Evolutionary conservation across 2,113 vertebrate species (phyloP).

Genomic region (Notarius quadriscutis): DNA sequence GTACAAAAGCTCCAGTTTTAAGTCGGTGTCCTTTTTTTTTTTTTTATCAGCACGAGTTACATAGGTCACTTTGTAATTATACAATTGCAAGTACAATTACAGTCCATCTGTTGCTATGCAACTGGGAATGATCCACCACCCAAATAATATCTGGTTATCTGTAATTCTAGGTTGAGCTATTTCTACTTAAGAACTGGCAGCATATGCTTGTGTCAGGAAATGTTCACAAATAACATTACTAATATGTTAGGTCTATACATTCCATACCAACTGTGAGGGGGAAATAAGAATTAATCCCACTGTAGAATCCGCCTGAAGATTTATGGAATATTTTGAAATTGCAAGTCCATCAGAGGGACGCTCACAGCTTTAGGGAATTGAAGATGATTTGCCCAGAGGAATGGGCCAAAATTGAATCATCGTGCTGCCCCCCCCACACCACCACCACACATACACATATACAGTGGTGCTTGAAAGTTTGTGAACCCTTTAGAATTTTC

Average conservation of each 20-base stretch:
- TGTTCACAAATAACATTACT: background rate
- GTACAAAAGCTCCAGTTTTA: background rate
- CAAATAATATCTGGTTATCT: background rate
- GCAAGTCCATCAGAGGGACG: background rate
- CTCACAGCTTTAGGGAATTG: background rate
- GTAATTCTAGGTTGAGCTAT: background rate
- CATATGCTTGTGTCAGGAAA: background rate
- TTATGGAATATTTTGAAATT: background rate
- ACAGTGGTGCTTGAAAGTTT: too few species aligned
- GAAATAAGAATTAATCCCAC: background rate
- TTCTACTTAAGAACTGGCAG: background rate
- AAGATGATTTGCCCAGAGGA: background rate
- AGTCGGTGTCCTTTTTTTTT: background rate
- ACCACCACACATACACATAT: too few species aligned
- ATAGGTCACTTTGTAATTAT: background rate
- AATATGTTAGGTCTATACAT: background rate
- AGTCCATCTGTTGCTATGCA: background rate
- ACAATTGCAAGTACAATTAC: conserved; percentile 1
- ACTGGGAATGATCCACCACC: conserved; percentile 5
- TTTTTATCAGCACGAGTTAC: background rate
- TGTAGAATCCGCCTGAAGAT: background rate
- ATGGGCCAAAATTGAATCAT: background rate
- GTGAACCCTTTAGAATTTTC: too few species aligned
- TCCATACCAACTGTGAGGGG: background rate
- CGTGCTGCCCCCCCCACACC: too few species aligned